Conservation (phyloP, 2,888 invertebrate species). For the Latrodectus elegans region DNA sequence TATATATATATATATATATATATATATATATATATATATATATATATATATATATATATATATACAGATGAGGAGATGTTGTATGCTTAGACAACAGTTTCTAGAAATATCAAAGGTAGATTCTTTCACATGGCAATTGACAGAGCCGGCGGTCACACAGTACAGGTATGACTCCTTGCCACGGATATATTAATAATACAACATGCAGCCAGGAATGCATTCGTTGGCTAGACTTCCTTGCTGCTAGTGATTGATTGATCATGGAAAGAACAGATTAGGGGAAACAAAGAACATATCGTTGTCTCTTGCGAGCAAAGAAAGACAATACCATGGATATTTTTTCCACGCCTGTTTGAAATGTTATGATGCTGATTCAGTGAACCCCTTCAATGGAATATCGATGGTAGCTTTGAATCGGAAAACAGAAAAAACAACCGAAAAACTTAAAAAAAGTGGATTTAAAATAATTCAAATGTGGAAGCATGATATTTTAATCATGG, state of each 20-base stretch:
- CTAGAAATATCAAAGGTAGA: not conserved
- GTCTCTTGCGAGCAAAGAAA: not conserved
- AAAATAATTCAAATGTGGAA: not conserved
- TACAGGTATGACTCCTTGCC: not conserved
- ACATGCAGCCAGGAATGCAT: not conserved
- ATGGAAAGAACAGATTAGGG: not conserved
- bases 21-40: no score
- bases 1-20: no score
- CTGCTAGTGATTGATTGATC: not conserved
- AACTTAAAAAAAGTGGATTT: not conserved
- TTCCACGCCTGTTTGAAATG: not conserved
- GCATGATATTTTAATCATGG: not conserved
- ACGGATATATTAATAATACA: not conserved
- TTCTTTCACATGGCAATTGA: not conserved
- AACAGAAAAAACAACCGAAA: not conserved
- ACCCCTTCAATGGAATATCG: not conserved
- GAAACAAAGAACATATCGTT: not conserved
- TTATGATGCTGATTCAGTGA: not conserved
- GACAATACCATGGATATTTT: not conserved
- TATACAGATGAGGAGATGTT: not conserved
- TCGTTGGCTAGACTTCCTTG: not conserved
- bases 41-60: no score
- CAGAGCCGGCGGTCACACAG: not conserved
- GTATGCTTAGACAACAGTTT: not conserved
- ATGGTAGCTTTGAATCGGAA: not conserved